A percentile compares a stretch with the other conserved stretches of the same genome.
Evolutionary conservation across 2,797 vertebrate species (phyloP).

Genomic region (Chaenodraco wilsoni): DNA sequence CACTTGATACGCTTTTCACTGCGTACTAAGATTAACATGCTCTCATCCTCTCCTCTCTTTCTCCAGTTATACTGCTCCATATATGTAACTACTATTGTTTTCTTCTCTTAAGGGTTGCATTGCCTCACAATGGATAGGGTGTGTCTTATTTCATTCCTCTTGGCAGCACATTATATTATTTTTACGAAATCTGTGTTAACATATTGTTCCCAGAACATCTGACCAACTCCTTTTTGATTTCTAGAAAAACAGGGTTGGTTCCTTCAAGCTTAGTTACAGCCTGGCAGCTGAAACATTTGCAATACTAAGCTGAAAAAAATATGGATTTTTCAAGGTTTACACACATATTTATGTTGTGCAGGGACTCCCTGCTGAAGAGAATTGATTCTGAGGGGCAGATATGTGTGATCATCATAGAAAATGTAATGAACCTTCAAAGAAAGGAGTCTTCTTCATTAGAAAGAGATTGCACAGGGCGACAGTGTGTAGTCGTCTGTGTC

Average conservation of each 20-base stretch:
- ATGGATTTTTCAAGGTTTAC: not conserved
- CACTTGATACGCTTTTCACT: slow-evolving; percentile 54
- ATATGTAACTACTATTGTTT: slow-evolving; percentile 12
- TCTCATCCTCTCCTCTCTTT: slow-evolving; percentile 25
- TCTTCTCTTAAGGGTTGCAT: too few relatives aligned
- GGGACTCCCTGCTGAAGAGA: not conserved
- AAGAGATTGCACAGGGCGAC: slow-evolving; percentile 7
- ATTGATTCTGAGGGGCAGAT: slow-evolving; percentile 14
- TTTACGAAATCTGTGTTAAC: not conserved
- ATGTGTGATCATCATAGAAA: slow-evolving; percentile 18
- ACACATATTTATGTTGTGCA: not conserved
- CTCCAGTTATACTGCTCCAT: slow-evolving; percentile 24
- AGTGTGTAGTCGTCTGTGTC: slow-evolving; percentile 66
- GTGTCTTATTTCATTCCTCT: slow-evolving; percentile 19
- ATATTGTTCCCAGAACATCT: slow-evolving; percentile 18
- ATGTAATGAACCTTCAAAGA: slow-evolving; percentile 31
- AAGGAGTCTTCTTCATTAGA: slow-evolving; percentile 28
- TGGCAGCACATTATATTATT: slow-evolving; percentile 6
- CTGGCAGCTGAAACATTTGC: not conserved
- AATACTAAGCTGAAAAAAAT: not conserved
- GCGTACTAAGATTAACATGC: slow-evolving; percentile 53
- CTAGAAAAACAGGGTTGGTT: not conserved
- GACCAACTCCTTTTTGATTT: not conserved
- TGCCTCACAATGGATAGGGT: slow-evolving; percentile 1
- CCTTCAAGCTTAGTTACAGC: not conserved